Evolutionary conservation across 2,797 vertebrate species (phyloP).

Genomic region (Poecilia wingei): DNA sequence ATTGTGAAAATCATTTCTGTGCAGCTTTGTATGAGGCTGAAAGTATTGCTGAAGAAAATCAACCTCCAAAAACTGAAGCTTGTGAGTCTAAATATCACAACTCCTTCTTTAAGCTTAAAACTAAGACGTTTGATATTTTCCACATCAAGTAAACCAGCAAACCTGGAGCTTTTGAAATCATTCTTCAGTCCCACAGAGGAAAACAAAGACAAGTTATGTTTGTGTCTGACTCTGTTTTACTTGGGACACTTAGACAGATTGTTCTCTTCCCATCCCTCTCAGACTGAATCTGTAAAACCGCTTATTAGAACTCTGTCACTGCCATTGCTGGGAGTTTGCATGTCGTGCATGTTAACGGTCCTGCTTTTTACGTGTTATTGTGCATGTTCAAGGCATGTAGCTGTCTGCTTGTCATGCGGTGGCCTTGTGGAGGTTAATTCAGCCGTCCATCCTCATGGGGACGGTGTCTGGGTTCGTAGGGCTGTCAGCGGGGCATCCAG

Average conservation of each 20-base stretch:
- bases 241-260: constrained; percentile 42
- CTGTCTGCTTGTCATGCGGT: constrained; percentile 65
- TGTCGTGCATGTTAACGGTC: constrained; percentile 30
- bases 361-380: constrained; percentile 28
- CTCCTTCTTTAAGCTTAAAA: background rate
- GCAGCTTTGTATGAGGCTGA: background rate
- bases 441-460: constrained; percentile 39
- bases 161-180: background rate
- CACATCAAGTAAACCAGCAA: background rate
- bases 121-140: background rate
- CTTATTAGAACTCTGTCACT: constrained; percentile 36
- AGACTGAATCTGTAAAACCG: constrained; percentile 34
- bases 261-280: constrained; percentile 58
- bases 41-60: background rate
- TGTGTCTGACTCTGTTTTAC: background rate
- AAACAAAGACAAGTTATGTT: background rate
- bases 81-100: background rate
- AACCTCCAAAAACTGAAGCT: background rate
- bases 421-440: constrained; percentile 77
- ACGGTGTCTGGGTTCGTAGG: background rate
- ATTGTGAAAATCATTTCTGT: background rate
- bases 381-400: constrained; percentile 47
- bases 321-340: constrained; percentile 42
- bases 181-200: background rate
- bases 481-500: constrained; percentile 63